These are phyloP conservation scores for Andricus quercusramuli DNA, from an alignment of 2,888 invertebrate genomes.

Conservation along the genomic window DNA sequence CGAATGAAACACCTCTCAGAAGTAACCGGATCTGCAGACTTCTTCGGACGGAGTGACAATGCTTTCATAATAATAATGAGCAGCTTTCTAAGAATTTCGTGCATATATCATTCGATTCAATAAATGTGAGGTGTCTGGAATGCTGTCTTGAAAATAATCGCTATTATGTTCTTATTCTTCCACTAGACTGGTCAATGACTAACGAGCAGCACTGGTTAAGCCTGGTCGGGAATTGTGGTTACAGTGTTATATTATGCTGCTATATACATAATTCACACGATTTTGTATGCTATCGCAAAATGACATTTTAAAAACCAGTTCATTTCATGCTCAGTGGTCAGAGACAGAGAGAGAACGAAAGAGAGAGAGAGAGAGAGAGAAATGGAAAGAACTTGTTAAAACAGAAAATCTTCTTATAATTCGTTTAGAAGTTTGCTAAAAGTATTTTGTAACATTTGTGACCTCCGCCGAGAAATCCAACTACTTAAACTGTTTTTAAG, in stretches of 20 bases:
- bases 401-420: background rate
- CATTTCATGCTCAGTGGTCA: slow-evolving; percentile 1
- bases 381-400: background rate
- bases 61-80: slow-evolving; percentile 7
- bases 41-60: slow-evolving; percentile 13
- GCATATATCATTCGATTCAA: slow-evolving; percentile 10
- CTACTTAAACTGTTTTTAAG: background rate
- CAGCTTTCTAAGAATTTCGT: slow-evolving; percentile 11
- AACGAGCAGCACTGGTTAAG: slow-evolving; percentile 9
- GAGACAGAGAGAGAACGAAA: too few relatives aligned
- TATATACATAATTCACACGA: slow-evolving; percentile 27
- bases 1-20: background rate
- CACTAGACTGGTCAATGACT: slow-evolving; percentile 17
- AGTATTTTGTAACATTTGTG: background rate
- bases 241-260: background rate
- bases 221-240: background rate
- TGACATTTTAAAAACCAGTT: slow-evolving; percentile 26
- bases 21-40: slow-evolving; percentile 10
- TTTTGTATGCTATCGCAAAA: slow-evolving; percentile 20
- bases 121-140: slow-evolving; percentile 5
- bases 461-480: background rate
- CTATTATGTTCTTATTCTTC: slow-evolving; percentile 31
- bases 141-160: slow-evolving; percentile 5
- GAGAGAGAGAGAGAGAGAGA: too few relatives aligned
- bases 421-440: background rate